Evolutionary conservation across 2,113 vertebrate species (phyloP), one percentile per base, ranked within the genome.

Genomic region (Lophura nycthemera): DNA sequence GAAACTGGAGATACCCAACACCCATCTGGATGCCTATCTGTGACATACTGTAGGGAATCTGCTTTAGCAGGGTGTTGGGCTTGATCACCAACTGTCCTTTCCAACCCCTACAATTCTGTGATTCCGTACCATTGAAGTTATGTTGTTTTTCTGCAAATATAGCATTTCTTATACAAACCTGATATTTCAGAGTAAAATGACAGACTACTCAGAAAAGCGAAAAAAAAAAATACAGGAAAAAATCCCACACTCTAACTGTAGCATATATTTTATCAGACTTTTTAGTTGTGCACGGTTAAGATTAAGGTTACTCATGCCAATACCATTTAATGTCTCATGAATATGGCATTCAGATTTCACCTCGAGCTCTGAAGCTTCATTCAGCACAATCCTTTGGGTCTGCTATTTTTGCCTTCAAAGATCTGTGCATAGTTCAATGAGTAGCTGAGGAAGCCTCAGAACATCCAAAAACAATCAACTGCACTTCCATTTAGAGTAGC

Each of bases 91-190:
- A 47, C 11, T 22, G 47, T 48, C 21, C 21, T 48, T 48, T 48
- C 47, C 47, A 48, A 48, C 21, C 47, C 47, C 47, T 48, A 22
- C 20, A 48, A 48, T 22, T 48, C 47, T 24, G 47, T 48, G 47
- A 48, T 48, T 48, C 47, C 24, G 47, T 73, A 32, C 67, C 81
- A 77, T 70, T 92, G 42, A 90, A 70, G 45, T 64, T 84, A 64
- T 18, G n/a, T 13, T 83, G 34, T 86, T 91, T 52, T 18, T 56
- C 22, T 86, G 78, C 76, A 88, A 94, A 92, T 56, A 81, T 81
- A 91, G 82, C 27, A 50, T 60, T 86, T 94, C 29, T 27, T 60
- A 74, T 63, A 79, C 18, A 86, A 88, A 92, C 48, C 38, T 75
- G 52, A 71, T 76, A 34, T 43, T 88, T 90, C 81, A 65, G 36